Conservation (phyloP, 2,797 vertebrate species). For the Rhabdophis nuchalis region DNA sequence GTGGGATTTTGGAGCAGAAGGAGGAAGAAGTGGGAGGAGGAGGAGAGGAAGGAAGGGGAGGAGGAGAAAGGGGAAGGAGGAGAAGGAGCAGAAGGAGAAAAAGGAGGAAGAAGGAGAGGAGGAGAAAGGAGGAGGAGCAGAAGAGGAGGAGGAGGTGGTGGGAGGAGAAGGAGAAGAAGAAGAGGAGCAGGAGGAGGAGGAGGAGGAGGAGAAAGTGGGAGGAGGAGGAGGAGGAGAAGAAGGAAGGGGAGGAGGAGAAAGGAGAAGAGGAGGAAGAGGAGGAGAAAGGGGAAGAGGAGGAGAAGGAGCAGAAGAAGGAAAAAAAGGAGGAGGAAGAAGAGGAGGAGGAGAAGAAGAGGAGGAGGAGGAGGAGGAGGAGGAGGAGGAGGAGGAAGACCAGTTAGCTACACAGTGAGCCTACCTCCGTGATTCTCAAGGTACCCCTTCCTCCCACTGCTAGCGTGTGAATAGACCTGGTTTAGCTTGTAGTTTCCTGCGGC, state of each 20-base stretch:
- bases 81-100: neutral
- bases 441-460: neutral
- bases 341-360: too few species aligned
- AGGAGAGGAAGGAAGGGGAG: rapidly evolving
- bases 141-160: rapidly evolving
- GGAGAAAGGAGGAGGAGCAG: too few species aligned
- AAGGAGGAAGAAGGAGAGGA: rapidly evolving
- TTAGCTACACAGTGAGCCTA: neutral
- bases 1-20: rapidly evolving
- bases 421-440: neutral
- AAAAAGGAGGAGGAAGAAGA: too few species aligned
- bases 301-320: too few species aligned
- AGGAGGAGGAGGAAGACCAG: neutral
- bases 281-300: neutral
- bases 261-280: too few species aligned
- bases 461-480: neutral
- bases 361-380: too few species aligned
- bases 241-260: too few species aligned
- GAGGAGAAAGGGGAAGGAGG: neutral
- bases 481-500: neutral
- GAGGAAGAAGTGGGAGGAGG: neutral
- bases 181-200: neutral
- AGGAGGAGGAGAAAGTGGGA: neutral
- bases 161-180: neutral
- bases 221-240: neutral